Percentiles rank a stretch among this genome's conserved stretches.
These are phyloP conservation scores for Cephus cinctus DNA, from an alignment of 1,140 invertebrate species.

Conservation along the genomic window DNA sequence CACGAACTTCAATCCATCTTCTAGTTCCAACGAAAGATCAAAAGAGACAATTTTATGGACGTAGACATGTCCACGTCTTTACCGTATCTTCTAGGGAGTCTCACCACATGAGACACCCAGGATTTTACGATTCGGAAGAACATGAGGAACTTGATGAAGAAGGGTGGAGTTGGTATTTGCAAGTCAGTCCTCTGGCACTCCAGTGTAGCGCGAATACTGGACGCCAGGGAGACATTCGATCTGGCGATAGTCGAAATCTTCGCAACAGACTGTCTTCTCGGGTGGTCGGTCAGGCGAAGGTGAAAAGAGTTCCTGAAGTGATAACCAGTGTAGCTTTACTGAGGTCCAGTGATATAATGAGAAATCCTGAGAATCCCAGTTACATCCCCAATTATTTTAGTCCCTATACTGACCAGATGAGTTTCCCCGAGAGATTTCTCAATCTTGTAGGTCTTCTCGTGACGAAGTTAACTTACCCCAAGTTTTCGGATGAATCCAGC, in stretches of 20 bases:
- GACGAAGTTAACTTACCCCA: not conserved
- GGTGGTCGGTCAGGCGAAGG: too few relatives aligned
- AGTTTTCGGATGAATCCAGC: not conserved
- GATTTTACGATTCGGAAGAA: slow-evolving; percentile 26
- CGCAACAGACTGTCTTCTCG: slow-evolving; percentile 34
- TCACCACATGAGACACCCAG: slow-evolving; percentile 28
- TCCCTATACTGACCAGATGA: slow-evolving; percentile 45
- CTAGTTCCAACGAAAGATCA: slow-evolving; percentile 19
- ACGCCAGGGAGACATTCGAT: slow-evolving; percentile 32
- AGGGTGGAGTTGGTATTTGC: slow-evolving; percentile 35
- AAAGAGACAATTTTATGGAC: slow-evolving; percentile 42
- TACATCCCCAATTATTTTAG: slow-evolving; percentile 33
- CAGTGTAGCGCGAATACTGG: slow-evolving; percentile 22
- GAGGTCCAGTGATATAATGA: slow-evolving; percentile 23
- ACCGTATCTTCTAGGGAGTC: slow-evolving; percentile 37
- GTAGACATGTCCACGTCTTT: slow-evolving; percentile 36
- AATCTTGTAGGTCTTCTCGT: slow-evolving; percentile 34
- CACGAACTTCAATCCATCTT: slow-evolving; percentile 35
- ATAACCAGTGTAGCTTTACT: slow-evolving; percentile 36
- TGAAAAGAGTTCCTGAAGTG: slow-evolving; percentile 29
- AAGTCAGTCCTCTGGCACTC: slow-evolving; percentile 15
- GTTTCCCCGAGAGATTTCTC: slow-evolving; percentile 42
- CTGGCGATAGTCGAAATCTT: slow-evolving; percentile 31
- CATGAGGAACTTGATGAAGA: slow-evolving; percentile 34
- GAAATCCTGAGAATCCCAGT: slow-evolving; percentile 28